Conservation (phyloP, 2,113 vertebrate genomes). For the Hiodon alosoides region DNA sequence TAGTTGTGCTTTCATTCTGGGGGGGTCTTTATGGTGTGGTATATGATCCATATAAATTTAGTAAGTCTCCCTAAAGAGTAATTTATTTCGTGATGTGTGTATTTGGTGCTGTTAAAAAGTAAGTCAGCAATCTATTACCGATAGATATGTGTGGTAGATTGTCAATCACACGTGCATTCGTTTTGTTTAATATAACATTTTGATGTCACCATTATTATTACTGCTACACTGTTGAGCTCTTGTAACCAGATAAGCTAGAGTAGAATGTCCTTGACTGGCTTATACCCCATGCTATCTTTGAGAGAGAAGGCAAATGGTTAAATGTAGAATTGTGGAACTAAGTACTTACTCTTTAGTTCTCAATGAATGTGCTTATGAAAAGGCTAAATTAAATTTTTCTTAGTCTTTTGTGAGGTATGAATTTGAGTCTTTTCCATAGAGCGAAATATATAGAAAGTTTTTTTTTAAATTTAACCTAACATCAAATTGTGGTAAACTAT, state of each 20-base stretch:
- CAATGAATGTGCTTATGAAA: neutral
- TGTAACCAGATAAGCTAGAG: conserved; percentile 12
- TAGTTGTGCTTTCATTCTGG: no score
- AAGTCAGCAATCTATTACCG: neutral
- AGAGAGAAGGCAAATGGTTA: neutral
- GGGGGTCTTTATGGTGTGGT: neutral
- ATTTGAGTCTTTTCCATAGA: neutral
- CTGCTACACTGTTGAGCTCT: neutral
- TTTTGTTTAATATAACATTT: conserved; percentile 1
- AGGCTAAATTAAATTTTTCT: neutral
- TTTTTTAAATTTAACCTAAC: no score
- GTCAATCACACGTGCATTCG: conserved; percentile 10
- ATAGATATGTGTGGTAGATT: conserved; percentile 1
- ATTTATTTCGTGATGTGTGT: neutral
- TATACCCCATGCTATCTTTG: conserved; percentile 1
- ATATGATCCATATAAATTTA: neutral
- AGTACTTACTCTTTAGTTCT: neutral
- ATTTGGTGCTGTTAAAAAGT: conserved; percentile 12
- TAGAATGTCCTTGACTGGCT: conserved; percentile 4
- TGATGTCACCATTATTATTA: neutral
- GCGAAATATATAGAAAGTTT: no score
- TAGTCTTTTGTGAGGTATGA: neutral
- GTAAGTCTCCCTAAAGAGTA: no score
- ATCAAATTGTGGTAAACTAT: no score
- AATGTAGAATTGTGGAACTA: conserved; percentile 4